Base-by-base conservation (phyloP, 2,888 invertebrate species). In the Hemaris fuciformis region DNA sequence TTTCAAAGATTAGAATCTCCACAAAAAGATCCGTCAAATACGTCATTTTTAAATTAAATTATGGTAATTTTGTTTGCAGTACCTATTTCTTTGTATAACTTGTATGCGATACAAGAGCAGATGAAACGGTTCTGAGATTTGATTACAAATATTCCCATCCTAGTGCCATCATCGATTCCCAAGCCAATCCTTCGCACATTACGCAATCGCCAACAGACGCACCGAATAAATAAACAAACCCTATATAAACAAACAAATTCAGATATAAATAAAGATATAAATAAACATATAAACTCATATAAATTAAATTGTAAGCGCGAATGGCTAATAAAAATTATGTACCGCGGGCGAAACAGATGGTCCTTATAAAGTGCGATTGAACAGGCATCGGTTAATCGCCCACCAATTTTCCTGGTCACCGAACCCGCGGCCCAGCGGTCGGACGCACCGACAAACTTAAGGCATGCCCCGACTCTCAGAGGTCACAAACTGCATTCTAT, bases 351-450 rank as follows among this genome's bases (percentile, higher is more conserved):
- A 38, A 38, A 38, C 38, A 38, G 38, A 38, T 38, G 38, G 38
- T 38, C 38, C 38, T 38, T 38, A 38, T 45, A 45, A 45, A 22
- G 22, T 20, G 48, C 48, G 27, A 53, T 15, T 53, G 25, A 27
- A n/a, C 46, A 23, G 48, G 18, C 48, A 15, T 1, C 48, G 27
- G 48, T 53, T 53, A 48, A 53, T 27, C 27, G 27, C 15, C 48
- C 48, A 45, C 43, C 43, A 22, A 45, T 45, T 45, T 45, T 20
- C 43, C 43, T 45, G 43, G 43, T 45, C 43, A 45, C 43, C 43
- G 43, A 45, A 45, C 43, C 22, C 13, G 38, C 38, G 22, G 20
- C 15, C 10, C 22, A 1, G 10, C 20, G 43, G 20, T 45, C 20
- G 8, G 41, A 41, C 41, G 43, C 43, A 22, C 0, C 13, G 10